These are phyloP conservation scores for Drosophila prolongata DNA, from an alignment of 2,888 invertebrate genomes.

Conservation along the genomic window DNA sequence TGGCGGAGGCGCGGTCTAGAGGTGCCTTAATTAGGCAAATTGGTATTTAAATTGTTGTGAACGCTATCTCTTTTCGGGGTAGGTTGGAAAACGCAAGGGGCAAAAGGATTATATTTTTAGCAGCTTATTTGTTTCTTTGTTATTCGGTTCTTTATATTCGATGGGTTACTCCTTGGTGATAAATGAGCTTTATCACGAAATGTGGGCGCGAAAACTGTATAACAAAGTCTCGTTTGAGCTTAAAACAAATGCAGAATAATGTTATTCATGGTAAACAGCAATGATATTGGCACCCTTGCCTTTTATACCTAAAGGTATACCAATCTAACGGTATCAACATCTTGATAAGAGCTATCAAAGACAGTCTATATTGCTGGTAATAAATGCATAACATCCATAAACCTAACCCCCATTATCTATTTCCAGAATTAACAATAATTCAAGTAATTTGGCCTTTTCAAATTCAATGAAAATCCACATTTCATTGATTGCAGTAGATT, in stretches of 20 bases:
- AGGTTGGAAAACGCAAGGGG: slow-evolving; percentile 39
- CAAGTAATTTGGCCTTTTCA: neutral
- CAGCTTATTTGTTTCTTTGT: slow-evolving; percentile 45
- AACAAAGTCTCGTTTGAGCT: neutral
- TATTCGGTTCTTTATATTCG: slow-evolving; percentile 40
- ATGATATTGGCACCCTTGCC: neutral
- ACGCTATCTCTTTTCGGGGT: slow-evolving; percentile 42
- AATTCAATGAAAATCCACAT: neutral
- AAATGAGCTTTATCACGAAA: slow-evolving; percentile 29
- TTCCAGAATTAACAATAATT: neutral
- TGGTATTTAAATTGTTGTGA: slow-evolving; percentile 67
- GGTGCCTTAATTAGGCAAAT: slow-evolving; percentile 74
- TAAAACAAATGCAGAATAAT: neutral
- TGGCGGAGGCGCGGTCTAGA: slow-evolving; percentile 56
- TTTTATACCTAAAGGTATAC: neutral
- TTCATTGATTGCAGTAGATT: neutral
- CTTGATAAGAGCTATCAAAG: neutral
- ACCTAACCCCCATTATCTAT: neutral
- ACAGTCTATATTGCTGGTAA: neutral
- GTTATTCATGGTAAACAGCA: slow-evolving; percentile 1
- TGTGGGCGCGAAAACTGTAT: slow-evolving; percentile 7
- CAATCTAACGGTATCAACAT: no score
- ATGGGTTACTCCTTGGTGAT: slow-evolving; percentile 11
- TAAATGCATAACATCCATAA: neutral
- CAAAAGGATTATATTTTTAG: slow-evolving; percentile 39